phyloP scores from a whole-genome alignment of 2,797 vertebrate genomes.

The Chiroxiphia lanceolata region DNA sequence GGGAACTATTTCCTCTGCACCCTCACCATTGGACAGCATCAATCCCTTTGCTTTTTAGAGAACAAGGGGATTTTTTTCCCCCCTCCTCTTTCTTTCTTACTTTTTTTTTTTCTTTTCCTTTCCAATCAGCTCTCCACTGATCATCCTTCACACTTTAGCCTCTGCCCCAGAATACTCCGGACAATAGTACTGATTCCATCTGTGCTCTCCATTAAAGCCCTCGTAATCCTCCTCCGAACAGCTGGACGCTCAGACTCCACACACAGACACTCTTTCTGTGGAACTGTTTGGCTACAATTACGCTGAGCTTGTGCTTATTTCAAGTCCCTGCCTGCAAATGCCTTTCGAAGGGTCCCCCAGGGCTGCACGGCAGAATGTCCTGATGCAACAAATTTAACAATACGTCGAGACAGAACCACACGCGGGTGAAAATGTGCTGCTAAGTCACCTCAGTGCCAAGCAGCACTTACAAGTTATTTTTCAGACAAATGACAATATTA shows the following conservation, averaged over 20 bases:
- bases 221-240: constrained; percentile 79
- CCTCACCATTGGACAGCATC: constrained; percentile 1
- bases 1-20: constrained; percentile 57
- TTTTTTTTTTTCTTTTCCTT: background rate
- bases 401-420: background rate
- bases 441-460: constrained; percentile 8
- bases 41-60: constrained; percentile 19
- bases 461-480: constrained; percentile 23
- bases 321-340: constrained; percentile 34
- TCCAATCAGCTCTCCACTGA: constrained; percentile 58
- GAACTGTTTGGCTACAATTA: constrained; percentile 56
- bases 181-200: constrained; percentile 77
- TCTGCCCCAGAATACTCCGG: constrained; percentile 70
- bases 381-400: constrained; percentile 20
- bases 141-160: constrained; percentile 75
- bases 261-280: constrained; percentile 48
- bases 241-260: constrained; percentile 69
- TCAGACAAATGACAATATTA: constrained; percentile 23
- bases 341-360: constrained; percentile 19
- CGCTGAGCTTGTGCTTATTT: constrained; percentile 23
- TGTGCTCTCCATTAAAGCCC: constrained; percentile 78
- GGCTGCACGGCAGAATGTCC: constrained; percentile 1
- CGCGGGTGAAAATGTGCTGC: background rate
- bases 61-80: constrained; percentile 58
- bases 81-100: background rate